Base-by-base conservation (phyloP, 2,888 invertebrate species). In the Coleophora flavipennella region DNA sequence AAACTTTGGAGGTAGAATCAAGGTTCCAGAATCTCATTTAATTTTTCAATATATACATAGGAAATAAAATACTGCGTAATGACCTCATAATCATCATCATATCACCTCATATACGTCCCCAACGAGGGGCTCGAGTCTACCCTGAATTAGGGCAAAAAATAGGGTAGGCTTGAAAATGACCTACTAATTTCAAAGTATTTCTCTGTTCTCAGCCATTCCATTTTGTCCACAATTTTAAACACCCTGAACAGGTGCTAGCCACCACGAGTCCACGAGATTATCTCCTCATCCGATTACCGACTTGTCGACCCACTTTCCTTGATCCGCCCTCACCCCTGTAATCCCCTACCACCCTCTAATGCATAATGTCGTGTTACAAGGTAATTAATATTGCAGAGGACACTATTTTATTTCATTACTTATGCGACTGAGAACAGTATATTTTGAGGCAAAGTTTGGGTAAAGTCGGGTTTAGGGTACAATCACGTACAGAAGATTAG, bases 391-490 rank as follows among this genome's bases (percentile, higher is more conserved):
- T 72, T 57, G 62, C 51, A 54, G 58, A 54, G 64, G 69, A 66
- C 70, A 73, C 74, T 80, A 80, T 75, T 80, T 79, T 80, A 83
- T 78, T 78, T 70, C 69, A 76, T 79, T 78, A 78, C 68, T 62
- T 63, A 64, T 62, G 61, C 59, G 65, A 65, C 65, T 57, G 62
- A 50, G 62, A 57, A 66, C 62, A 55, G 62, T 70, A 65, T 67
- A 64, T 68, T 65, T 64, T 52, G 54, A 28, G 27, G 28, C 28
- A 25, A 70, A 73, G 67, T 76, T 70, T 57, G 63, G 44, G 45
- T 36, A 55, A 60, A 49, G 63, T 59, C 40, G 45, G 41, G 51
- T 46, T 50, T 50, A 46, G 41, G 39, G 57, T 55, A 57, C 52
- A 44, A 47, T 50, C 44, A 52, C 13, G 35, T 29, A 33, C 40